Conservation (phyloP, 2,113 vertebrate genomes). For the Pelobates fuscus region DNA sequence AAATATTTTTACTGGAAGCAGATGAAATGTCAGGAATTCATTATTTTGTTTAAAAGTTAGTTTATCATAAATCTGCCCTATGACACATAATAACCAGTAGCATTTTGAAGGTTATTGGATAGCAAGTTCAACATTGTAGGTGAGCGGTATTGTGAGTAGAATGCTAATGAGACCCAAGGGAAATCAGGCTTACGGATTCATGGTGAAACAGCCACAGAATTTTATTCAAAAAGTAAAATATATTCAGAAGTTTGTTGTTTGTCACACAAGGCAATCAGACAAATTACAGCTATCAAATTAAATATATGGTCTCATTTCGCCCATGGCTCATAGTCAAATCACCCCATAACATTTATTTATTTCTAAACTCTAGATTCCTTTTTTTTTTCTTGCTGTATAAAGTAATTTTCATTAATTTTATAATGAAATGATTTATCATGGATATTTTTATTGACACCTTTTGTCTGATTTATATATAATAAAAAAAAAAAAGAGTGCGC, state of each 20-base stretch:
- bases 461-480: not conserved
- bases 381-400: not conserved
- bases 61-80: constrained; percentile 74
- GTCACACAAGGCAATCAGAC: constrained; percentile 52
- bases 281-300: constrained; percentile 56
- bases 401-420: not conserved
- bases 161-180: constrained; percentile 70
- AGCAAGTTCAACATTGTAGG: constrained; percentile 71
- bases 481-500: no score
- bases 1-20: constrained; percentile 58
- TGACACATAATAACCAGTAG: constrained; percentile 70
- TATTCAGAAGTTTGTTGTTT: constrained; percentile 67
- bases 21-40: constrained; percentile 60
- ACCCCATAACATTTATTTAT: constrained; percentile 1
- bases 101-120: constrained; percentile 73
- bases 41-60: constrained; percentile 70
- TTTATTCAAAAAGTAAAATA: constrained; percentile 66
- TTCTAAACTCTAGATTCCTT: not conserved
- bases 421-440: not conserved
- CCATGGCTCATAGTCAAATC: not conserved
- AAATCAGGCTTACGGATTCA: constrained; percentile 69
- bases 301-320: constrained; percentile 45
- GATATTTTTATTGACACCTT: constrained; percentile 11
- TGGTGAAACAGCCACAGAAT: constrained; percentile 59
- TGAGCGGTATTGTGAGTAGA: constrained; percentile 69